A percentile compares a stretch with the other conserved stretches of the same genome.
phyloP scores from a whole-genome alignment of 2,113 vertebrate species.

The Ammodytes marinus region DNA sequence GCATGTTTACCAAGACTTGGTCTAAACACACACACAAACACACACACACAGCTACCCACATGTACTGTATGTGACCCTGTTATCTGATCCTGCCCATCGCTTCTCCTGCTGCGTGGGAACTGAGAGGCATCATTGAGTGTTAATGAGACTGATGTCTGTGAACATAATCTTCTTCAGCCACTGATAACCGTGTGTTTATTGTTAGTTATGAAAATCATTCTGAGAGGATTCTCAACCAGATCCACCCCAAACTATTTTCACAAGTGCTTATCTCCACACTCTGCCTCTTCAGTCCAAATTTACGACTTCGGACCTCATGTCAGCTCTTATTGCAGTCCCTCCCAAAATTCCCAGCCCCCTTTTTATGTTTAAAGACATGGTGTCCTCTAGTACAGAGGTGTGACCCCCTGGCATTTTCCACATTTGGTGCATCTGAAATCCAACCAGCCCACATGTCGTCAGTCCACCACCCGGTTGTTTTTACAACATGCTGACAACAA shows the following conservation, averaged over 20 bases:
- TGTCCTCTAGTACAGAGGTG: slow-evolving; percentile 49
- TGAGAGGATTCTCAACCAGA: background rate
- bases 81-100: slow-evolving; percentile 35
- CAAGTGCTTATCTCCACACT: background rate
- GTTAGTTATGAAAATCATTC: slow-evolving; percentile 15
- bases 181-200: slow-evolving; percentile 30
- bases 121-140: slow-evolving; percentile 12
- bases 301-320: slow-evolving; percentile 26
- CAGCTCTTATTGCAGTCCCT: slow-evolving; percentile 43
- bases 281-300: slow-evolving; percentile 27
- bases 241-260: background rate
- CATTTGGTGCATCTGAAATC: slow-evolving; percentile 64
- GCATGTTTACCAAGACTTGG: slow-evolving; percentile 27
- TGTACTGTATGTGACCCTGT: slow-evolving; percentile 36
- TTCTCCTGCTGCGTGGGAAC: slow-evolving; percentile 30
- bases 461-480: slow-evolving; percentile 2
- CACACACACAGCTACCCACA: background rate
- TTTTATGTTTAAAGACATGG: slow-evolving; percentile 38
- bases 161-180: slow-evolving; percentile 19
- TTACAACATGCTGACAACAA: background rate
- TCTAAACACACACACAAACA: background rate
- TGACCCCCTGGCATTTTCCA: slow-evolving; percentile 71
- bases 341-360: background rate
- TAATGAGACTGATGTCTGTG: background rate
- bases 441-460: slow-evolving; percentile 48